Evolutionary conservation across 2,113 vertebrate genomes (phyloP), one percentile per base, ranked within the genome.

Genomic region (Neotoma lepida): DNA sequence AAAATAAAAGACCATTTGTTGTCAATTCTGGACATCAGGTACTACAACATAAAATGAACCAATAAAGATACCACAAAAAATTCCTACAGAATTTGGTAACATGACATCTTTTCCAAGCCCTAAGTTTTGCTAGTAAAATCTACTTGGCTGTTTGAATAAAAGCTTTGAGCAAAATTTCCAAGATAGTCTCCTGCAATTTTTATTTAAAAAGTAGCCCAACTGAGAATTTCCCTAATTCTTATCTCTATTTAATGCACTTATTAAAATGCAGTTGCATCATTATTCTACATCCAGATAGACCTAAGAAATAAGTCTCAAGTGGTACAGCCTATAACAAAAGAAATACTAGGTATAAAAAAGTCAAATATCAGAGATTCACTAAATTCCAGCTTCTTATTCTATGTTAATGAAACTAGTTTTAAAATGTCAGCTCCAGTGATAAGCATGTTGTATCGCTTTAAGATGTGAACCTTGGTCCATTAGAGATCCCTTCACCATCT

Each of bases 61-160:
- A 88, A 71, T 61, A n/a, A 26, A 61, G 24, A 18, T 9, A 33
- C 33, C 22, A 88, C 13, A 28, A 39, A 78, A 46, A 80, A 58
- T 58, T 46, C 15, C n/a, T 46, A 44, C 4, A 81, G 44, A 41
- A 35, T 70, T 93, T 88, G 35, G 26, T 73, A 54, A 82, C 14
- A 12, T 49, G 17, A 1, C 26, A 39, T 93, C 54, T 28, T 77
- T 91, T 93, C 49, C 81, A 12, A 92, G 20, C 30, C 4, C 30
- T 90, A 10, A 54, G 6, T 96, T 94, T 89, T 56, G 58, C 73
- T 68, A 82, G 1, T 49, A 82, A 81, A 94, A 41, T 90, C 64
- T 49, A 26, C 86, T 56, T 76, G 70, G 0, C 30, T 39, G 0
- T 66, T 74, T 89, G 51, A 80, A 58, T 90, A 30, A 88, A 93